Evolutionary conservation across 2,888 invertebrate species (phyloP).

Genomic region (Morpho deidamia): DNA sequence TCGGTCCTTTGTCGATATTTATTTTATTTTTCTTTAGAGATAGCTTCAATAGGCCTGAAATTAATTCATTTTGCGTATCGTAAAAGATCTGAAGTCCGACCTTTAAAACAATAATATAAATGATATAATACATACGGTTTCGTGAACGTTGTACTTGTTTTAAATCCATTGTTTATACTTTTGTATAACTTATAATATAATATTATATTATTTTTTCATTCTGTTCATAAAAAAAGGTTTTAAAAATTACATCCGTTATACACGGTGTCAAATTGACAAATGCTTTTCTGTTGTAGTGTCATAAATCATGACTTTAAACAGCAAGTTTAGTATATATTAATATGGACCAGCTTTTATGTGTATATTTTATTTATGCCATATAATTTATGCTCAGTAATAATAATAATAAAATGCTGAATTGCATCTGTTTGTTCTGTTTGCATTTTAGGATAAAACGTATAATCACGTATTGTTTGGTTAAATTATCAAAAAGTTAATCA

Average conservation of each 20-base stretch:
- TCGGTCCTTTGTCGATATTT: conserved; percentile 35
- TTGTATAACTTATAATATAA: not conserved
- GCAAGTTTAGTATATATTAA: too few species aligned
- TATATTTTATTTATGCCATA: too few species aligned
- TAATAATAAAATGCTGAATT: too few species aligned
- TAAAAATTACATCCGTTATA: not conserved
- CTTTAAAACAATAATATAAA: not conserved
- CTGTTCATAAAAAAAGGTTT: not conserved
- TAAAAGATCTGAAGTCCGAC: not conserved
- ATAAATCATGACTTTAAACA: too few species aligned
- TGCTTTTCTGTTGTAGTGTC: not conserved
- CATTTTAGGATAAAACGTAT: too few species aligned
- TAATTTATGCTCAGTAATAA: too few species aligned
- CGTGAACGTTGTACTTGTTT: not conserved
- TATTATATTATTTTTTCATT: not conserved
- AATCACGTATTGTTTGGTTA: too few species aligned
- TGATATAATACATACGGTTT: not conserved
- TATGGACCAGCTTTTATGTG: too few species aligned
- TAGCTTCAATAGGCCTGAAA: conserved; percentile 56
- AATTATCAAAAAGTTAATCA: too few species aligned
- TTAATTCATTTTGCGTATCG: not conserved
- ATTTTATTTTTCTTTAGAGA: conserved; percentile 57
- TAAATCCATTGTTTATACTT: not conserved
- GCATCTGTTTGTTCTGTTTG: too few species aligned
- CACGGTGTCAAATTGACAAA: not conserved